Base-by-base conservation (phyloP, 1,140 invertebrate genomes). In the Berghia stephanieae region DNA sequence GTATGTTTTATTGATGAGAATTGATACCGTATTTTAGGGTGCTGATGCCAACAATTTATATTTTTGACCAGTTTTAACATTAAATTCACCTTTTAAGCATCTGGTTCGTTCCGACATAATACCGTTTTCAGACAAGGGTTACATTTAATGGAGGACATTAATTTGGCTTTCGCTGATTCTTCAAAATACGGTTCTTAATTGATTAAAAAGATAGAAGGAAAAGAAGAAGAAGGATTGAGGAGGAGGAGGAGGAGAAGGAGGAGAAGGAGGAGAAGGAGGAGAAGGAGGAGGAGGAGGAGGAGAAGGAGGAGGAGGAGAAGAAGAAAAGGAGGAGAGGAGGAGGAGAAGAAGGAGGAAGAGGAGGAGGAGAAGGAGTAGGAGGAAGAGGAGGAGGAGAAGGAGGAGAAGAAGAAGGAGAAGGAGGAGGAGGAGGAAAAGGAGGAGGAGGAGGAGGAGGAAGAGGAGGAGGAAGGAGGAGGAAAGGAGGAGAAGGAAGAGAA, bases 321-420 rank as follows among this genome's bases (percentile, higher is more conserved):
- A 27, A 36, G 27, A 55, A 38, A 43, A n/a, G 40, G 68, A 16
- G 10, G 40, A 24, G 34, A 49, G 5, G 46, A 55, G 43, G 31
- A 5, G 49, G 42, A 31, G 44, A 55, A 38, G 49, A 4, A 36
- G 70, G 49, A 38, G 49, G 70, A 55, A 38, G 49, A 38, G 40
- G 42, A 43, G 27, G 31, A 38, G n/a, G 70, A 55, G 27, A 36
- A 31, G 40, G 46, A 34, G 46, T 36, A 49, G 40, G 46, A 36
- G 46, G 40, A 38, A 43, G 43, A 43, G 13, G 5, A 43, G 46
- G 55, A 24, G 36, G 43, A 55, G 43, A 55, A 49, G 31, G 4
- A 73, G 70, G 55, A 27, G 40, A 49, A 36, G 70, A 43, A 21
- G 43, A 34, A 46, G 69, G n/a, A 43, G 43, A 43, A 46, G 43